Base-by-base conservation (phyloP, 2,888 invertebrate genomes). In the Rugalucina vietnamica region DNA sequence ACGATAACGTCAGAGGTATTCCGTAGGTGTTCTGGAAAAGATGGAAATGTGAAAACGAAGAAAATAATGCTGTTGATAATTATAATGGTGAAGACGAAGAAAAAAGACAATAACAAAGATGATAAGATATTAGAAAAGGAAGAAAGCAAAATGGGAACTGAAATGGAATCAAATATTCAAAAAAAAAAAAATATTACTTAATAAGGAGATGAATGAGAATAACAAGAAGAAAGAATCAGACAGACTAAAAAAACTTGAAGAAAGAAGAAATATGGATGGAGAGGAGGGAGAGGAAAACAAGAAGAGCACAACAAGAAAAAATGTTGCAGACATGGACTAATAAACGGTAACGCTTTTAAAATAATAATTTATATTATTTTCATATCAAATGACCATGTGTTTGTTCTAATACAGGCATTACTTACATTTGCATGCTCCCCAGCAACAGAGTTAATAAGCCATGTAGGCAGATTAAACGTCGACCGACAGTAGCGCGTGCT, bases 401-500 rank as follows among this genome's bases (percentile, higher is more conserved):
- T n/a, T n/a, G n/a, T n/a, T n/a, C n/a, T n/a, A n/a, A n/a, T n/a
- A n/a, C n/a, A n/a, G n/a, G n/a, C n/a, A n/a, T n/a, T 57, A 79
- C 84, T 71, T 81, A 88, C 87, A 54, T 88, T 85, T 0, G 85
- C 78, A 50, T 88, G 81, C 36, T 88, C 72, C 2, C 87, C 87
- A 12, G 84, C 83, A 29, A 88, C 76, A 32, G 69, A 80, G 27
- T 76, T 75, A 14, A 88, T 57, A 18, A 88, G 79, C 39, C 80
- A 72, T 43, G 32, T 36, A 0, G 92, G 89, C 1, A 90, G 85
- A 24, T 78, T 76, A 73, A 92, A 89, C 4, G 88, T 86, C 3
- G 90, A 82, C 32, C 91, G 80, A 76, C 91, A 92, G 80, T 91
- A 91, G n/a, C 84, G 76, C 0, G 88, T 88, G 2, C 79, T 81